These are phyloP conservation scores for Epicampocera succincta DNA, from an alignment of 2,888 invertebrate genomes.

Conservation along the genomic window DNA sequence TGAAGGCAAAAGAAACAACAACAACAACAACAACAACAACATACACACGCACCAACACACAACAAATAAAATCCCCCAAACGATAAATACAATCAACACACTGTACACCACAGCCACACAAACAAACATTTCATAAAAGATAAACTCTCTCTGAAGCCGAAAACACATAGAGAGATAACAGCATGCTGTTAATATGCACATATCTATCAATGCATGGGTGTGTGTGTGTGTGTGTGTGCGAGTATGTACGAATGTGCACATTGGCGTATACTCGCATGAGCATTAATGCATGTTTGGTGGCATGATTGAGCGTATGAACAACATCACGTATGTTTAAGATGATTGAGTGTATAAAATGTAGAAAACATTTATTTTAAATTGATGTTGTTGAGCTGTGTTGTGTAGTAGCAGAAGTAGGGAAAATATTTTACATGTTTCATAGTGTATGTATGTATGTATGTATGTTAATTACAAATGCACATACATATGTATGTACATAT, in stretches of 20 bases:
- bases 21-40: conserved; percentile 4
- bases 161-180: conserved; percentile 34
- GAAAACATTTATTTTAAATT: conserved; percentile 32
- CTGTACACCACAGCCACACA: conserved; percentile 1
- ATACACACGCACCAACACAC: background rate
- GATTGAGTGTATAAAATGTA: conserved; percentile 47
- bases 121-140: conserved; percentile 14
- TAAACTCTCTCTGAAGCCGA: conserved; percentile 38
- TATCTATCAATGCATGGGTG: too few relatives aligned
- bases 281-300: background rate
- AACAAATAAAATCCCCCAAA: background rate
- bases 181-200: background rate
- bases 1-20: conserved; percentile 38
- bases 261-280: background rate
- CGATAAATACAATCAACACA: background rate
- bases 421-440: conserved; percentile 28
- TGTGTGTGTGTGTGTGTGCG: too few relatives aligned
- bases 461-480: conserved; percentile 17
- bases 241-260: background rate
- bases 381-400: conserved; percentile 10
- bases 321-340: conserved; percentile 29
- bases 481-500: background rate
- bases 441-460: background rate
- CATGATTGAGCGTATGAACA: background rate
- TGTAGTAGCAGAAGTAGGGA: conserved; percentile 24